Evolutionary conservation across 92 coral and sea anemone species (phyloP).

Genomic region (Zoanthus sansibaricus): DNA sequence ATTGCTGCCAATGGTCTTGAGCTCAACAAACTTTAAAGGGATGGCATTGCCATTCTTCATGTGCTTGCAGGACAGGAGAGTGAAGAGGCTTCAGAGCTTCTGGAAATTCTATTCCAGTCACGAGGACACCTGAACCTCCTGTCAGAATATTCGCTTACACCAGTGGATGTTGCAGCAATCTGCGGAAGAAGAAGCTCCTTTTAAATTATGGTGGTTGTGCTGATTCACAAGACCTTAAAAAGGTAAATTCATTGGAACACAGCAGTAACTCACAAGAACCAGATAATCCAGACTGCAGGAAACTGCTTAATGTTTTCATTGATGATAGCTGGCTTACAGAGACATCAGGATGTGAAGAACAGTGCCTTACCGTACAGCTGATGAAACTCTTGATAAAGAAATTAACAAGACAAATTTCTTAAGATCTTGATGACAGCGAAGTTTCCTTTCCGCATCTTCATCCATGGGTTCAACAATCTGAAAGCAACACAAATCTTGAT

Average conservation of each 20-base stretch:
- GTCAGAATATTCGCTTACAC: constrained; percentile 77
- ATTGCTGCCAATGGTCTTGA: constrained; percentile 31
- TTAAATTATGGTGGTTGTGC: constrained; percentile 66
- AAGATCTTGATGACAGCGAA: constrained; percentile 58
- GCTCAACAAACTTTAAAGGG: constrained; percentile 44
- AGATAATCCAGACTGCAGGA: constrained; percentile 66
- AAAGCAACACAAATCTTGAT: constrained; percentile 42
- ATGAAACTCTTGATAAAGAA: constrained; percentile 27
- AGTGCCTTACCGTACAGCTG: constrained; percentile 48
- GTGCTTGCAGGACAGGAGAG: constrained; percentile 68
- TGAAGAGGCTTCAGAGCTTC: constrained; percentile 50
- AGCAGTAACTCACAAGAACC: constrained; percentile 66
- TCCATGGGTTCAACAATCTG: constrained; percentile 61
- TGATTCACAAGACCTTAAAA: constrained; percentile 62
- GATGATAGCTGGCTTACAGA: constrained; percentile 12
- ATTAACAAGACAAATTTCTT: constrained; percentile 30
- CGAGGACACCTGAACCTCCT: constrained; percentile 66
- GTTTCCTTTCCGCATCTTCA: constrained; percentile 79
- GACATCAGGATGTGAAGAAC: constrained; percentile 29
- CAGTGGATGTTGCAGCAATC: constrained; percentile 87
- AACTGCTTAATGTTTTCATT: constrained; percentile 33
- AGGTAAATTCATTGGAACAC: constrained; percentile 69
- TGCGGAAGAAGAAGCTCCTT: constrained; percentile 75
- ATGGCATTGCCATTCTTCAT: constrained; percentile 73
- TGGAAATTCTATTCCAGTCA: constrained; percentile 55